Percentiles rank a stretch among this genome's conserved stretches.
Evolutionary conservation across 37 sponge, comb jelly and placozoan genomes (phyloP).

Genomic region (Lycopodina hypogea): DNA sequence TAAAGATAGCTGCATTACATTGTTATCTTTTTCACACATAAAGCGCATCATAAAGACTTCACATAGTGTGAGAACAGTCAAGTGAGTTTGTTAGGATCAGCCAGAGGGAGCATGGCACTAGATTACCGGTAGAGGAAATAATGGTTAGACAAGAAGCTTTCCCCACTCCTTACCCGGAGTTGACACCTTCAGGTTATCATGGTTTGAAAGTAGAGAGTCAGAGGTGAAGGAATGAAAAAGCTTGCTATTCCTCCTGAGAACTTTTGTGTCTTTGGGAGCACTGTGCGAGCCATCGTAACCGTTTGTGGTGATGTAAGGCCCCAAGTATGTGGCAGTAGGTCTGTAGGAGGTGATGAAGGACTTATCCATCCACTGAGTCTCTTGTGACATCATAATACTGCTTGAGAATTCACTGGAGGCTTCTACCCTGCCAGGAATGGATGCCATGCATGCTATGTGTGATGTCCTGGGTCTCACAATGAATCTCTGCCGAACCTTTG

Average conservation of each 20-base stretch:
- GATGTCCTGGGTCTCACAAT: conserved; percentile 14
- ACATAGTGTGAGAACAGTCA: no score
- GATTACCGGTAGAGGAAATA: no score
- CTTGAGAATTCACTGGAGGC: conserved; percentile 10
- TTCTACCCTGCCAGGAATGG: conserved; percentile 41
- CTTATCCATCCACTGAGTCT: conserved; percentile 29
- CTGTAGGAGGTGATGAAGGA: not conserved
- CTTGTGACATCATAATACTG: not conserved
- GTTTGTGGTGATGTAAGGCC: not conserved
- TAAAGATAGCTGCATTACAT: no score
- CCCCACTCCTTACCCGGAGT: no score
- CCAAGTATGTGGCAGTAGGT: not conserved
- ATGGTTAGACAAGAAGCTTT: no score
- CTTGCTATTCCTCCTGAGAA: no score
- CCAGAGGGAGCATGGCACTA: no score
- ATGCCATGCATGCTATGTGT: conserved; percentile 34
- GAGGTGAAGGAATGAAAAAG: not conserved
- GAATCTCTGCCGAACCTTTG: conserved; percentile 32
- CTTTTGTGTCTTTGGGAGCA: conserved; percentile 18
- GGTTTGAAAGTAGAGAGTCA: not conserved
- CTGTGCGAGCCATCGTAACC: not conserved
- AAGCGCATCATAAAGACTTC: no score
- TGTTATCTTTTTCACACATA: no score
- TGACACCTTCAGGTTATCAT: not conserved
- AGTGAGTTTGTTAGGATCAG: no score